Conservation (phyloP, 2,113 vertebrate genomes). For the Tichodroma muraria region DNA sequence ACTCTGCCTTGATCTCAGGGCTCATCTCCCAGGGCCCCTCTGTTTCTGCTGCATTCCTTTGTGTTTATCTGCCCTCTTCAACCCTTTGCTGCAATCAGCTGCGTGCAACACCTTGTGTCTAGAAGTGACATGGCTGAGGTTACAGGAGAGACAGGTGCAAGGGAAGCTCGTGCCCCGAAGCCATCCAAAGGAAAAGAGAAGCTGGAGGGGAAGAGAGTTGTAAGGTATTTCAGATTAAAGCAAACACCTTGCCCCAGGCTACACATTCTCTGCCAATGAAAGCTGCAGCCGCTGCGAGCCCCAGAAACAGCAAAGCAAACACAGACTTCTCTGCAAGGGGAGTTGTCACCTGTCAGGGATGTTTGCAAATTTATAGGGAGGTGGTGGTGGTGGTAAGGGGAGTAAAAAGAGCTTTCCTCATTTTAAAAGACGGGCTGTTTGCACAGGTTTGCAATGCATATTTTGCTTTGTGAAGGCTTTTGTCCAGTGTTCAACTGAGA, state of each 20-base stretch:
- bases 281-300: conserved; percentile 64
- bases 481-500: conserved; percentile 27
- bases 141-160: conserved; percentile 77
- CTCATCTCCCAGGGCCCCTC: conserved; percentile 34
- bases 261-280: conserved; percentile 69
- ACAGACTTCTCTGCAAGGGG: conserved; percentile 62
- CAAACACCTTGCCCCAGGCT: conserved; percentile 82
- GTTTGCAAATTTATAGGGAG: conserved; percentile 72
- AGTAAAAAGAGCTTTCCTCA: conserved; percentile 61
- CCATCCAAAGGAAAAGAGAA: conserved; percentile 55
- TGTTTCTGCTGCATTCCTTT: conserved; percentile 62
- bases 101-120: conserved; percentile 59
- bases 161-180: conserved; percentile 64
- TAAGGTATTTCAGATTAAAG: conserved; percentile 85
- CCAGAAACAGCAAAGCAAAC: conserved; percentile 73
- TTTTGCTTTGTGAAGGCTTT: conserved; percentile 62
- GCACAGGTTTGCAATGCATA: conserved; percentile 70
- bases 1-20: conserved; percentile 5
- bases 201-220: conserved; percentile 66
- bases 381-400: conserved; percentile 44
- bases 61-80: conserved; percentile 74
- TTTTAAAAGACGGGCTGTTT: conserved; percentile 70
- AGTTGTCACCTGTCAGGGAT: conserved; percentile 73
- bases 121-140: conserved; percentile 66
- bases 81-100: conserved; percentile 53